Evolutionary conservation across 2,113 vertebrate genomes (phyloP).

Genomic region (Phoenicopterus ruber): DNA sequence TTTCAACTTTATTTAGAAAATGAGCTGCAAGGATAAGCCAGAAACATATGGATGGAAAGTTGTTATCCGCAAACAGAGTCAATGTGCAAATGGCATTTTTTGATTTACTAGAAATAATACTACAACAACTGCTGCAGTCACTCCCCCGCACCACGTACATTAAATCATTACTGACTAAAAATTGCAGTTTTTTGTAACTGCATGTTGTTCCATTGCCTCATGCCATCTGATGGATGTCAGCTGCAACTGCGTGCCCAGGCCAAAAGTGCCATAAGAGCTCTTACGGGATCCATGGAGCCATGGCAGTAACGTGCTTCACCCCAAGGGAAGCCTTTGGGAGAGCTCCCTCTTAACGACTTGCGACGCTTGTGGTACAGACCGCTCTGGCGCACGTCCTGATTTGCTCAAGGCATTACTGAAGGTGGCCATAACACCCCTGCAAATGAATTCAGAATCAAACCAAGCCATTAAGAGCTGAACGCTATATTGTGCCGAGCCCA

Average conservation of each 20-base stretch:
- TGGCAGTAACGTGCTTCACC: neutral
- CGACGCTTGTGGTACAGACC: rapidly evolving
- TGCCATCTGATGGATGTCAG: neutral
- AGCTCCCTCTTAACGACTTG: neutral
- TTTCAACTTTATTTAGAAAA: slow-evolving; percentile 54
- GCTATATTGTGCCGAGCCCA: neutral
- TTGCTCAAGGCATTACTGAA: neutral
- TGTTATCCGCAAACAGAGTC: neutral
- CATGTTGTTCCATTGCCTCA: neutral
- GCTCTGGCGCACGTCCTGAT: rapidly evolving
- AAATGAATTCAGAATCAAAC: neutral
- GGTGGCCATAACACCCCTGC: neutral
- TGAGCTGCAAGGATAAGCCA: slow-evolving; percentile 22
- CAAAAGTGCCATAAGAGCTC: neutral
- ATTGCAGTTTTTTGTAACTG: neutral
- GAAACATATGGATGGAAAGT: slow-evolving; percentile 37
- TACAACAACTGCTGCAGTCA: neutral
- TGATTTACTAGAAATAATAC: slow-evolving; percentile 1
- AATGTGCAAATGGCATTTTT: neutral
- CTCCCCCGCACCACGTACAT: neutral
- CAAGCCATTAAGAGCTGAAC: neutral
- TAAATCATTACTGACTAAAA: neutral
- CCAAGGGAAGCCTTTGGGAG: neutral
- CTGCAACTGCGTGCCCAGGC: neutral
- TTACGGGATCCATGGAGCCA: rapidly evolving